Conservation (phyloP, 2,888 invertebrate species). For the Hybos culiciformis region DNA sequence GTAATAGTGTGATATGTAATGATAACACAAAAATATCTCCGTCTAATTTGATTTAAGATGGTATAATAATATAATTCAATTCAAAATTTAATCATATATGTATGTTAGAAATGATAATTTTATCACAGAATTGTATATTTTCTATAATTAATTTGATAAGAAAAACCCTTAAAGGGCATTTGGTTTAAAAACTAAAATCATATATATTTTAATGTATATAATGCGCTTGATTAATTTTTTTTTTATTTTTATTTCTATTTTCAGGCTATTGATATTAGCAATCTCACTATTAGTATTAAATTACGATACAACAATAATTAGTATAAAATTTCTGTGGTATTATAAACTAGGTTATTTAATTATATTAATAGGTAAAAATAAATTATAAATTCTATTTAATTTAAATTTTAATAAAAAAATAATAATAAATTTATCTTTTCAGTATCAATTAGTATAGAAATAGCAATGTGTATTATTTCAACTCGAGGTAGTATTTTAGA, state of each 20-base stretch:
- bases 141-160: too few species aligned
- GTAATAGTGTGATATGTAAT: too few species aligned
- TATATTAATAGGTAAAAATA: conserved; percentile 33
- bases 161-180: too few species aligned
- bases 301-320: conserved; percentile 30
- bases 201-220: too few species aligned
- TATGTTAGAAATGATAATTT: too few species aligned
- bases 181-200: too few species aligned
- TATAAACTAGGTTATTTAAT: conserved; percentile 34
- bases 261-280: conserved; percentile 32
- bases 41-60: too few species aligned
- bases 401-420: neutral
- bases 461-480: conserved; percentile 57
- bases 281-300: conserved; percentile 30
- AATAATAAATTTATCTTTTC: conserved; percentile 2
- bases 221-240: too few species aligned
- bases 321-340: conserved; percentile 34
- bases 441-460: conserved; percentile 51
- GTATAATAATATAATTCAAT: too few species aligned
- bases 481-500: conserved; percentile 69
- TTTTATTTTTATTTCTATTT: conserved; percentile 10
- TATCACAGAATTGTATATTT: too few species aligned
- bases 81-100: too few species aligned
- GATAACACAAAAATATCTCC: too few species aligned
- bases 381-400: neutral